A percentile compares a stretch with the other conserved stretches of the same genome.
Conservation (phyloP, 2,888 invertebrate genomes). For the Lepidochrysops patricia region DNA sequence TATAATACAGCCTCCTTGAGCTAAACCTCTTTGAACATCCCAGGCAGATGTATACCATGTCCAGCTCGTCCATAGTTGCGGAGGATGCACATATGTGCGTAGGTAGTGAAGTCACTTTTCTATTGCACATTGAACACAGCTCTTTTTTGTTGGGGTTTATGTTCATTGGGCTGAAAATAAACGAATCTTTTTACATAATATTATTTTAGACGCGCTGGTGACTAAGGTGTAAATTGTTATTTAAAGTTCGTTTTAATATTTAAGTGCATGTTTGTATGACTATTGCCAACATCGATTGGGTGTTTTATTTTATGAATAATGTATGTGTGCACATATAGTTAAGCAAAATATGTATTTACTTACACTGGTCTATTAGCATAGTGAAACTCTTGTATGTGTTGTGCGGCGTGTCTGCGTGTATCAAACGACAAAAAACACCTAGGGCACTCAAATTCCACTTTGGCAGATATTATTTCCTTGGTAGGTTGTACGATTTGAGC, state of each 20-base stretch:
- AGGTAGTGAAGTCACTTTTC: constrained; percentile 20
- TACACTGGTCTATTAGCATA: constrained; percentile 39
- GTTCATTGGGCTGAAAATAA: constrained; percentile 19
- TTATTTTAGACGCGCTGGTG: too few species aligned
- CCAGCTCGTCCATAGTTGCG: neutral
- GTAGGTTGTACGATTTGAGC: neutral
- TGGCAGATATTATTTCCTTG: constrained; percentile 16
- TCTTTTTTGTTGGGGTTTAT: constrained; percentile 41
- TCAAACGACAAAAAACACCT: constrained; percentile 36
- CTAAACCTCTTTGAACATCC: constrained; percentile 25
- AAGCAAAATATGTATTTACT: constrained; percentile 28
- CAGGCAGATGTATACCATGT: constrained; percentile 13
- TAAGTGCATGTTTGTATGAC: neutral
- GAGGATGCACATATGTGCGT: constrained; percentile 20
- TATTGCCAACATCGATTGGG: too few species aligned
- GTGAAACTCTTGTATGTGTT: constrained; percentile 50
- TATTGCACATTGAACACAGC: constrained; percentile 31
- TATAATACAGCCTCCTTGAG: constrained; percentile 33
- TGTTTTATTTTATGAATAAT: too few species aligned
- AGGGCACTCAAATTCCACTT: constrained; percentile 46
- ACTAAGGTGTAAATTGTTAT: too few species aligned
- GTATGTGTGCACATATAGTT: neutral
- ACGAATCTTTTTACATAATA: constrained; percentile 35
- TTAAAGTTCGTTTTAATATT: constrained; percentile 7
- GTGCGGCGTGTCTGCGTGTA: constrained; percentile 39